phyloP scores from a whole-genome alignment of 2,113 vertebrate species.

The Triplophysa siluroides region DNA sequence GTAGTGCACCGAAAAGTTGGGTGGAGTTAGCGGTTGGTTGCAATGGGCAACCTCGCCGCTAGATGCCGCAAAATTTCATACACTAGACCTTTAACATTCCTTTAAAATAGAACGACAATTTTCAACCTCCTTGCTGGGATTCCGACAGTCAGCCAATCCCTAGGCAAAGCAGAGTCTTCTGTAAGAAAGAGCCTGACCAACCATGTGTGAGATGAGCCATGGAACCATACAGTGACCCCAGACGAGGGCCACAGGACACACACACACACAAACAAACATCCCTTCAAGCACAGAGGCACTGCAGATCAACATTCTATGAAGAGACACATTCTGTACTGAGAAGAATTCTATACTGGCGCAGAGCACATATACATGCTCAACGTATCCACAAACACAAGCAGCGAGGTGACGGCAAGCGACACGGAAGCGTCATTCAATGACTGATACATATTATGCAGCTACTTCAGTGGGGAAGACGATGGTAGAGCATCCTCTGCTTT shows the following conservation, averaged over 20 bases:
- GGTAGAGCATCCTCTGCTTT: constrained; percentile 1
- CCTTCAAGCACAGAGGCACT: neutral
- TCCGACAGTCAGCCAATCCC: constrained; percentile 16
- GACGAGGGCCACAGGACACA: constrained; percentile 53
- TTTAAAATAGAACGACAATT: neutral
- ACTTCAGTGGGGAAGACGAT: constrained; percentile 8
- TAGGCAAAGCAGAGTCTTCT: constrained; percentile 38
- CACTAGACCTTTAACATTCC: neutral
- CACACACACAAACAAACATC: constrained; percentile 31
- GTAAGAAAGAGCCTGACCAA: constrained; percentile 47
- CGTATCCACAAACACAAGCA: constrained; percentile 6
- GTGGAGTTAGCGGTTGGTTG: too few species aligned
- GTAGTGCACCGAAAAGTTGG: too few species aligned
- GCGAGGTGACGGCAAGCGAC: constrained; percentile 28
- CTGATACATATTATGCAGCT: neutral
- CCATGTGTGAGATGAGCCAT: constrained; percentile 52
- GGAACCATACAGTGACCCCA: constrained; percentile 47
- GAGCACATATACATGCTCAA: constrained; percentile 17
- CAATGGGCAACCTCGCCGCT: too few species aligned
- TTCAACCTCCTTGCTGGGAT: constrained; percentile 24
- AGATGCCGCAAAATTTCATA: too few species aligned
- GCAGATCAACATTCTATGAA: constrained; percentile 5
- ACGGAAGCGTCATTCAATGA: constrained; percentile 19
- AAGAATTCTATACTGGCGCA: neutral
- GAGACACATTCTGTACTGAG: constrained; percentile 14